Evolutionary conservation across 2,888 invertebrate species (phyloP), one percentile per base, ranked within the genome.

Genomic region (Brachynemurus nebulosus): DNA sequence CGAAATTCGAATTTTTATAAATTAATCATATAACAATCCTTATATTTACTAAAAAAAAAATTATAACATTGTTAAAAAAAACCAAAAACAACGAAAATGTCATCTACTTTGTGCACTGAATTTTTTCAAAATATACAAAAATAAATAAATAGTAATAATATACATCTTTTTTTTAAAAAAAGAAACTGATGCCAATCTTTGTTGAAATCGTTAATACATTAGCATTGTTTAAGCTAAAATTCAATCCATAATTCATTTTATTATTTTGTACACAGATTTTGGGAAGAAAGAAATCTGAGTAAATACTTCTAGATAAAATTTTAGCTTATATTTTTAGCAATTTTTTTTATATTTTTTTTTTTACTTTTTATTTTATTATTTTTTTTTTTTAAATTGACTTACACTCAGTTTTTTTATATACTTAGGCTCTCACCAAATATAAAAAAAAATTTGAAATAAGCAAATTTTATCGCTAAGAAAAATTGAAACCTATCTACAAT

Each of bases 351-450:
- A 30, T 7, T 12, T 4, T 30, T 30, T 30, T 5, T 30, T 11
- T 30, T 30, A 30, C 23, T 23, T 23, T 23, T 23, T 7, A 23
- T 12, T 30, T 14, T 30, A 30, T 14, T 30, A 3, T 27, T 27
- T 27, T 30, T 23, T 30, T 30, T 30, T 30, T 30, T 30, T 30
- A 30, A 30, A 30, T 30, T 30, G 30, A 30, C 30, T 30, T 30
- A 30, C 14, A 30, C 14, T 30, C n/a, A 30, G 14, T 30, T 30
- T 30, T 27, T 23, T 30, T 30, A 12, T 30, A 14, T n/a, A n/a
- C n/a, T n/a, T n/a, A n/a, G n/a, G n/a, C n/a, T 30, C 30, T 30
- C 30, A 30, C 30, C 30, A 30, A n/a, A n/a, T n/a, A n/a, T n/a
- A n/a, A n/a, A n/a, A n/a, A n/a, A n/a, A n/a, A n/a, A n/a, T n/a